Percentiles rank a stretch among this genome's conserved stretches.
Evolutionary conservation across 1,140 invertebrate genomes (phyloP).

Genomic region (Aphaenogaster ashmeadi): DNA sequence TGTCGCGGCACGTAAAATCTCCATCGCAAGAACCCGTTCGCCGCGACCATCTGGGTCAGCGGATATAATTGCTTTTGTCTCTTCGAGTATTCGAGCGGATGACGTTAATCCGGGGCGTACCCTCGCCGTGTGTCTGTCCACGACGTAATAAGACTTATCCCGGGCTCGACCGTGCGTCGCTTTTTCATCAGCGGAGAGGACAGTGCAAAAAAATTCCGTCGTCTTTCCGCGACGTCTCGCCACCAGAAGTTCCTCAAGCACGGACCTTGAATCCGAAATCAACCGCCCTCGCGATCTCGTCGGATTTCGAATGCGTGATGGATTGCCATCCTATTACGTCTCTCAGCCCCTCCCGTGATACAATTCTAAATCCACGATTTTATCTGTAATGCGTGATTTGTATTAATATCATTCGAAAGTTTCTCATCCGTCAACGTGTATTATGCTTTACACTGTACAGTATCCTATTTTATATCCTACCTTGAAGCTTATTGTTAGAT

Average conservation of each 20-base stretch:
- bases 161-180: conserved; percentile 43
- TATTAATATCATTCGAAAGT: background rate
- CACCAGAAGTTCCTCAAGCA: conserved; percentile 14
- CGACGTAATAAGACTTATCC: conserved; percentile 45
- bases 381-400: background rate
- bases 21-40: conserved; percentile 43
- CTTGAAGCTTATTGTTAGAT: background rate
- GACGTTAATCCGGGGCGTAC: conserved; percentile 35
- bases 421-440: background rate
- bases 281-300: background rate
- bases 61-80: conserved; percentile 60
- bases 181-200: conserved; percentile 29
- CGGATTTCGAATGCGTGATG: background rate
- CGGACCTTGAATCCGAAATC: conserved; percentile 42
- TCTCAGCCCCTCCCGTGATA: background rate
- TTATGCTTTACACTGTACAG: no score
- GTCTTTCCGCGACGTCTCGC: conserved; percentile 12
- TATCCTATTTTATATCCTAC: background rate
- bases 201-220: background rate
- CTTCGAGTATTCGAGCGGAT: conserved; percentile 24
- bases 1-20: conserved; percentile 52
- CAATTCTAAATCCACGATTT: background rate
- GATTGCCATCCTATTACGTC: no score
- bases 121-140: conserved; percentile 7
- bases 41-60: conserved; percentile 50